Conservation (phyloP, 2,113 vertebrate species). For the Amphiprion percula region DNA sequence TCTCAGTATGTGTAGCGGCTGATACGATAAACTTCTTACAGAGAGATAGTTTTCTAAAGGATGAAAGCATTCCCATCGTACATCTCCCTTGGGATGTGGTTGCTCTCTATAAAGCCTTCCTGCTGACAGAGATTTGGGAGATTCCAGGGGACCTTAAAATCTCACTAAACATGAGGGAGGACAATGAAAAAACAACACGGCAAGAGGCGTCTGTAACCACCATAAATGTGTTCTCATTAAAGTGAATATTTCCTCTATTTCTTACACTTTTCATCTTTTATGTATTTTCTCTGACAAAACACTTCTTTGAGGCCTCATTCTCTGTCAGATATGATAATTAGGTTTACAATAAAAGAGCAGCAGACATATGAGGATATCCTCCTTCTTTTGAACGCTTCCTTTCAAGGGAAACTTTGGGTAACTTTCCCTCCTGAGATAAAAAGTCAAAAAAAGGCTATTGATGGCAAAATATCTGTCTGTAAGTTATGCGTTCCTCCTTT, state of each 20-base stretch:
- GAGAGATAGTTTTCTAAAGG: conserved; percentile 38
- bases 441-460: conserved; percentile 38
- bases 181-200: conserved; percentile 60
- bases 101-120: conserved; percentile 63
- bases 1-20: conserved; percentile 20
- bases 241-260: conserved; percentile 62
- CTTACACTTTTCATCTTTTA: conserved; percentile 69
- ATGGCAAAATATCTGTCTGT: conserved; percentile 44
- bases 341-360: conserved; percentile 54
- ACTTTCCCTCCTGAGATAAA: conserved; percentile 49
- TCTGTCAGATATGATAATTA: conserved; percentile 76
- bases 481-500: conserved; percentile 55
- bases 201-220: conserved; percentile 49
- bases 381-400: conserved; percentile 51
- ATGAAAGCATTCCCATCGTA: conserved; percentile 74
- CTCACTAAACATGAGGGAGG: conserved; percentile 52
- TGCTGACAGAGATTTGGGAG: conserved; percentile 67
- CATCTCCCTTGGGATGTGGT: conserved; percentile 57
- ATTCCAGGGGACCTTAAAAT: conserved; percentile 70
- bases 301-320: conserved; percentile 45
- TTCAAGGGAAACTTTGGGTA: conserved; percentile 54
- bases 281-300: conserved; percentile 68
- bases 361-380: conserved; percentile 50
- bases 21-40: conserved; percentile 44
- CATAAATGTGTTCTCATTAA: conserved; percentile 71